phyloP scores from a whole-genome alignment of 2,113 vertebrate species.

The Zeus faber region DNA sequence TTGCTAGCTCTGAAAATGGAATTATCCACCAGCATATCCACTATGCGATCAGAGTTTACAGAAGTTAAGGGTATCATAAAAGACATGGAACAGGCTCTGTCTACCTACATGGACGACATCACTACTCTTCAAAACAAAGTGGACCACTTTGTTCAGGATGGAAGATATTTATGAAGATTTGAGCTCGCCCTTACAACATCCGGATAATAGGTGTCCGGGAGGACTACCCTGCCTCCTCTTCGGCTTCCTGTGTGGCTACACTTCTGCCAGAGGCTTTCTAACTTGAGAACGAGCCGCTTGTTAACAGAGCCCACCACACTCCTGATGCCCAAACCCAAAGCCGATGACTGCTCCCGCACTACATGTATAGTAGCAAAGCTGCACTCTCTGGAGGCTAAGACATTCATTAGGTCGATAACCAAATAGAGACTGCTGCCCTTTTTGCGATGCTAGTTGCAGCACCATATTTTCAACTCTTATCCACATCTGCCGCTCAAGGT shows the following conservation, averaged over 20 bases:
- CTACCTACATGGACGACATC: background rate
- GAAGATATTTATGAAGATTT: conserved; percentile 7
- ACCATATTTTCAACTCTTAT: no score
- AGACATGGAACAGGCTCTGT: background rate
- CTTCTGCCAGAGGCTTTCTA: conserved; percentile 14
- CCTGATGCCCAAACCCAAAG: conserved; percentile 9
- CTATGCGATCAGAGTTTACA: no score
- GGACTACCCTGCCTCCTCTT: background rate
- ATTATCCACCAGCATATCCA: background rate
- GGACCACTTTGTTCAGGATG: background rate
- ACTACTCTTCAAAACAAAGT: background rate
- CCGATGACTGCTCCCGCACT: no score
- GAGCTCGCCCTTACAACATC: conserved; percentile 9
- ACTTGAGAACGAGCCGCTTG: conserved; percentile 13
- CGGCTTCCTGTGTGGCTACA: background rate
- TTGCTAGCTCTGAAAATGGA: background rate
- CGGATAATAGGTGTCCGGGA: conserved; percentile 10
- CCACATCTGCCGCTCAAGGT: no score
- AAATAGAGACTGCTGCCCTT: no score
- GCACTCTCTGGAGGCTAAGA: no score
- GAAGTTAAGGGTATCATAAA: background rate
- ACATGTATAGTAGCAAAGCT: no score
- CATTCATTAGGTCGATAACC: no score
- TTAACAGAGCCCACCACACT: background rate
- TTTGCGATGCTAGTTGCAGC: no score